phyloP scores from a whole-genome alignment of 2,888 invertebrate genomes.

The Erannis defoliaria region DNA sequence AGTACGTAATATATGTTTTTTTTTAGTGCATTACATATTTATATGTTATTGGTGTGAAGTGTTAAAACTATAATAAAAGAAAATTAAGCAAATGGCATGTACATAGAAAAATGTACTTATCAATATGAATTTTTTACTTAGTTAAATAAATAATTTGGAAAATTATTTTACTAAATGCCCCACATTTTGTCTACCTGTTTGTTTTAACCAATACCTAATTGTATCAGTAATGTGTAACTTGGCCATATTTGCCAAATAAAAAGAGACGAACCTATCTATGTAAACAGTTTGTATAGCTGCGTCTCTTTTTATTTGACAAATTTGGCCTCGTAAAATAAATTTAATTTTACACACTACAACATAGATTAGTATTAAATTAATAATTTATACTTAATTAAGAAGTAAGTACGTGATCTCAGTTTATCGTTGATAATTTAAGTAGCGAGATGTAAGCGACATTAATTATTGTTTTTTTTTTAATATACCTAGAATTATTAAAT shows the following conservation, averaged over 20 bases:
- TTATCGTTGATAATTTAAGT: slow-evolving; percentile 48
- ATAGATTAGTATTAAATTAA: slow-evolving; percentile 10
- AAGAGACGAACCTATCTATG: too few species aligned
- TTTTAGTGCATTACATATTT: not conserved
- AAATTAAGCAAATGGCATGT: not conserved
- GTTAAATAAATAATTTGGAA: not conserved
- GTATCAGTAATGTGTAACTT: too few species aligned
- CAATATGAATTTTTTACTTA: not conserved
- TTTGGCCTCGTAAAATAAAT: too few species aligned
- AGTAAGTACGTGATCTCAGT: slow-evolving; percentile 73
- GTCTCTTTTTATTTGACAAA: too few species aligned
- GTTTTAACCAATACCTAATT: too few species aligned
- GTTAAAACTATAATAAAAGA: too few species aligned
- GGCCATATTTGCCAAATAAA: too few species aligned
- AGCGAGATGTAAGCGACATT: slow-evolving; percentile 11
- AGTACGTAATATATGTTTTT: not conserved
- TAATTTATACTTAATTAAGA: slow-evolving; percentile 28
- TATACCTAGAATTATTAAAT: too few species aligned
- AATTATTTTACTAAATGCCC: not conserved
- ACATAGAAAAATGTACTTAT: not conserved
- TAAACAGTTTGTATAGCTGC: too few species aligned
- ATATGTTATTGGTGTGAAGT: not conserved
- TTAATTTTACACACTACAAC: not conserved
- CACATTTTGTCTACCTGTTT: not conserved
- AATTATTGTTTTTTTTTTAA: not conserved